Evolutionary conservation across 2,113 vertebrate species (phyloP), one percentile per base, ranked within the genome.

Genomic region (Corvus cornix): DNA sequence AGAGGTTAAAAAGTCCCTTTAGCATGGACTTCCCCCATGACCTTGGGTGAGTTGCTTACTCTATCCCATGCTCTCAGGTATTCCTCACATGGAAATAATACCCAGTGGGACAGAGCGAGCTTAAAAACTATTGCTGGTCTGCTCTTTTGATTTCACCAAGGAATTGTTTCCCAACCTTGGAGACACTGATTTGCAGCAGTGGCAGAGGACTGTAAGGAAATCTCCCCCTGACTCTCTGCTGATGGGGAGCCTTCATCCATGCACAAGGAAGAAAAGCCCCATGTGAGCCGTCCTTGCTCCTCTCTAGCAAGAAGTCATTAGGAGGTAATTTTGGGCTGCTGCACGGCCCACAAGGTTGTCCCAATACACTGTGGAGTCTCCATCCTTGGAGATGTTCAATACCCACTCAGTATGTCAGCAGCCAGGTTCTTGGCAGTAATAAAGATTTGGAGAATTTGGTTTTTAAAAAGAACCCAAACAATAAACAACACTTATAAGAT

Each of bases 381-480:
- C 44, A 46, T 15, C 26, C 58, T 27, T 76, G 62, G 33, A 55
- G 78, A 43, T 49, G 39, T 23, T 64, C 7, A 5, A 41, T 56
- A 55, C 1, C 17, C 62, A 80, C 24, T 35, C 28, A 35, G 23
- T 0, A 43, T 12, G 23, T 7, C 46, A 70, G 33, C 66, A 80
- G 53, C 13, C 16, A 66, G 53, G 49, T 44, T 77, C 68, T 63
- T 7, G 22, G 17, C 3, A 64, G 35, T 14, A 60, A 84, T 2
- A 27, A 7, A 52, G 60, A 64, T 55, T 74, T 26, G 24, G 56
- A 81, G 39, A 92, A 80, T 74, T 17, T n/a, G 68, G 12, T 46
- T 94, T 89, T 88, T 58, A 28, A 37, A 43, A 84, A 62, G 24
- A 93, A 70, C 56, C 60, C 52, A 86, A 90, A 94, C 70, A 77